A percentile compares a stretch with the other conserved stretches of the same genome.
phyloP scores from a whole-genome alignment of 1,140 invertebrate genomes.

The Hylyphantes graminicola region DNA sequence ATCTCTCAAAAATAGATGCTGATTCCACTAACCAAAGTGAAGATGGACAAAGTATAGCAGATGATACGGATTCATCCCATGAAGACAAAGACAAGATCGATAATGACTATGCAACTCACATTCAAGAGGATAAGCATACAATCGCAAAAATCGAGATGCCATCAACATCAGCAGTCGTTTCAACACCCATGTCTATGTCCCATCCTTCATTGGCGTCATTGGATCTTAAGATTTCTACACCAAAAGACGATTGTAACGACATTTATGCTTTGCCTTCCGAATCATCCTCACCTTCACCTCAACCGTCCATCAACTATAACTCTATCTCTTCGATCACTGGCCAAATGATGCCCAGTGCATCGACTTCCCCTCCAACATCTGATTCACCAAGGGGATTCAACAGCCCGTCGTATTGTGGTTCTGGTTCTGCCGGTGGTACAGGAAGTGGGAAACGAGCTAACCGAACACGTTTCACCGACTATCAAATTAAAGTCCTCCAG shows the following conservation, averaged over 20 bases:
- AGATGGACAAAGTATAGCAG: constrained; percentile 45
- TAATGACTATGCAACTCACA: constrained; percentile 25
- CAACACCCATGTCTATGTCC: constrained; percentile 20
- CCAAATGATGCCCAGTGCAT: constrained; percentile 42
- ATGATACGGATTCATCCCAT: constrained; percentile 58
- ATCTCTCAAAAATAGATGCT: constrained; percentile 46
- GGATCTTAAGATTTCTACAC: constrained; percentile 25
- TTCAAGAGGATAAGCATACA: constrained; percentile 31
- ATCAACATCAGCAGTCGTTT: constrained; percentile 2
- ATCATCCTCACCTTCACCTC: constrained; percentile 49
- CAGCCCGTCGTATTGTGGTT: constrained; percentile 48
- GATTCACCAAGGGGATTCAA: constrained; percentile 58
- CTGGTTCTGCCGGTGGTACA: constrained; percentile 13
- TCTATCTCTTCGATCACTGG: constrained; percentile 47
- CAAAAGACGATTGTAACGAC: constrained; percentile 47
- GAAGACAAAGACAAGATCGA: constrained; percentile 54
- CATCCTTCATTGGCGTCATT: constrained; percentile 18
- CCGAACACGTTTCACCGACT: constrained; percentile 98
- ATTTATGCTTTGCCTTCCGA: constrained; percentile 43
- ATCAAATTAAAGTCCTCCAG: constrained; percentile 98
- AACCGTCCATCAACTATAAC: constrained; percentile 55
- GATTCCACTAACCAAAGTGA: constrained; percentile 58
- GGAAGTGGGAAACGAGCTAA: constrained; percentile 85
- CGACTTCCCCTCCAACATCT: constrained; percentile 54
- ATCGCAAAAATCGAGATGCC: constrained; percentile 24